These are phyloP conservation scores for Nezara viridula DNA, from an alignment of 2,888 invertebrate species.

Conservation along the genomic window DNA sequence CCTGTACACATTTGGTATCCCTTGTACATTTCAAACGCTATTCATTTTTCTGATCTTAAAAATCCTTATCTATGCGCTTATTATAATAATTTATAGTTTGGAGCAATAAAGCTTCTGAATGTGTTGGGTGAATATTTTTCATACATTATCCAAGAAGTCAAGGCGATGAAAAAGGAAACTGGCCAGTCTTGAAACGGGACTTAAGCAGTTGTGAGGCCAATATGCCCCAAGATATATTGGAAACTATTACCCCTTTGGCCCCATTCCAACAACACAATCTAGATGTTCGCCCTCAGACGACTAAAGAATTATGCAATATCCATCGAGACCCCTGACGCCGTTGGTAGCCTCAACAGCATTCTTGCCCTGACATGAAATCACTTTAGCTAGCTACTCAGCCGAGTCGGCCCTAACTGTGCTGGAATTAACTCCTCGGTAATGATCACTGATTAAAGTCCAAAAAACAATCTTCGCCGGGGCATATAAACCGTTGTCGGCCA, in stretches of 20 bases:
- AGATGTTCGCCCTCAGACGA: constrained; percentile 10
- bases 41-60: too few relatives aligned
- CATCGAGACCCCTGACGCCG: neutral
- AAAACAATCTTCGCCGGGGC: constrained; percentile 17
- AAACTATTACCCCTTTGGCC: constrained; percentile 23
- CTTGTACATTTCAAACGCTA: too few relatives aligned
- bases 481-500: constrained; percentile 9
- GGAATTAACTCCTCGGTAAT: constrained; percentile 25
- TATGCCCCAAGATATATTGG: neutral
- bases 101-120: neutral
- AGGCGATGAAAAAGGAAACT: constrained; percentile 14
- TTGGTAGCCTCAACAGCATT: neutral
- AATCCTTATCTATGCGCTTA: too few relatives aligned
- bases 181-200: neutral
- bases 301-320: neutral
- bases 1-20: too few relatives aligned
- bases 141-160: neutral
- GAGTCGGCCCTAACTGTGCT: neutral
- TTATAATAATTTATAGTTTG: neutral
- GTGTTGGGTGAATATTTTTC: neutral
- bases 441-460: constrained; percentile 16
- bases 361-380: neutral
- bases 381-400: neutral
- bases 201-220: constrained; percentile 14
- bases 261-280: constrained; percentile 1